Percentiles rank a stretch among this genome's conserved stretches.
phyloP scores from a whole-genome alignment of 2,113 vertebrate genomes.

The Cyphomyrus plagiostoma region DNA sequence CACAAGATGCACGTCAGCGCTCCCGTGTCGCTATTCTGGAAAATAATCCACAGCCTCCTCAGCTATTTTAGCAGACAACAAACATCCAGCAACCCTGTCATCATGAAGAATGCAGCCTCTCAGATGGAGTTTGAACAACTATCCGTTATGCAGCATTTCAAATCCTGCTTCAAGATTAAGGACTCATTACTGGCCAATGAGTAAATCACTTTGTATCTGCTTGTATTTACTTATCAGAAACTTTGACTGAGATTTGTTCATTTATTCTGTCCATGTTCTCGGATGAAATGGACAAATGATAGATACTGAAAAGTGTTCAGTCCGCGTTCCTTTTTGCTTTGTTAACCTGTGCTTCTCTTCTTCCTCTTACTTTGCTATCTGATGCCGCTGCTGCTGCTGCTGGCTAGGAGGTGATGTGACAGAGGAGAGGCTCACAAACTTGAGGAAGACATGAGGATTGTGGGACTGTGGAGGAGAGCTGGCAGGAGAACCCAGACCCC shows the following conservation, averaged over 20 bases:
- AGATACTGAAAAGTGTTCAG: neutral
- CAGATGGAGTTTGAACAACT: neutral
- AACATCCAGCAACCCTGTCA: neutral
- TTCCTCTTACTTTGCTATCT: neutral
- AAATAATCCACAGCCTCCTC: conserved; percentile 12
- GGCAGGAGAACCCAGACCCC: neutral
- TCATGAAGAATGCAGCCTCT: neutral
- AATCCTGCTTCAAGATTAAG: neutral
- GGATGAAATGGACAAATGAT: neutral
- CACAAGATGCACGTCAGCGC: neutral
- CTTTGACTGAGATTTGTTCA: neutral
- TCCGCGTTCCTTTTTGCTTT: neutral
- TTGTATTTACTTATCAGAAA: neutral
- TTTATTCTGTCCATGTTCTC: neutral
- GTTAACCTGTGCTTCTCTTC: neutral
- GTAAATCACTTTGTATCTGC: neutral
- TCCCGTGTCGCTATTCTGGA: conserved; percentile 21
- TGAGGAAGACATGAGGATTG: conserved; percentile 30
- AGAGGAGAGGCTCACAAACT: conserved; percentile 11
- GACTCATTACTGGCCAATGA: neutral
- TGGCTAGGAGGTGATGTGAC: conserved; percentile 31
- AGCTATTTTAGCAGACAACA: neutral
- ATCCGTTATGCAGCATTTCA: neutral
- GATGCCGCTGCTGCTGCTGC: neutral
- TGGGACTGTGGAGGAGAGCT: conserved; percentile 22